A percentile compares a stretch with the other conserved stretches of the same genome.
Conservation (phyloP, 2,888 invertebrate species). For the Lochmaea crataegi region DNA sequence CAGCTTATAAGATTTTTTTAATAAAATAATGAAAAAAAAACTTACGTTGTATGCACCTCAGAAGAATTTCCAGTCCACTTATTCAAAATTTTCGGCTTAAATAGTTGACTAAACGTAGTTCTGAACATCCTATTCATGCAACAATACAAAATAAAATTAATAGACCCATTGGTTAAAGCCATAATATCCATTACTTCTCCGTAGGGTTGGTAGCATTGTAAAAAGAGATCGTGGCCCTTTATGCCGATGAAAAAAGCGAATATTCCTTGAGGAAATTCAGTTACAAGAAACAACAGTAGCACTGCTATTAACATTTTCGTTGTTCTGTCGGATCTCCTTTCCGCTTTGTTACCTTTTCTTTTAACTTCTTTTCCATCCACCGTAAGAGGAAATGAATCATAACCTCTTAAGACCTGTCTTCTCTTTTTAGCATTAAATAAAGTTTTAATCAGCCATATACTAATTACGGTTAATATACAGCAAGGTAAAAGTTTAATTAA, state of each 20-base stretch:
- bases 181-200: conserved; percentile 91
- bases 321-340: conserved; percentile 85
- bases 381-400: conserved; percentile 69
- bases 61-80: conserved; percentile 72
- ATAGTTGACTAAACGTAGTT: conserved; percentile 78
- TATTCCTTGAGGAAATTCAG: conserved; percentile 83
- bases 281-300: conserved; percentile 84
- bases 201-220: conserved; percentile 81
- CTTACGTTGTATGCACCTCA: conserved; percentile 75
- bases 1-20: not conserved
- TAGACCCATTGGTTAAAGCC: conserved; percentile 90
- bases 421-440: conserved; percentile 81
- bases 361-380: conserved; percentile 43
- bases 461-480: conserved; percentile 79
- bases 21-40: conserved; percentile 48
- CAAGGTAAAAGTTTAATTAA: conserved; percentile 86
- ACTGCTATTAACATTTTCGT: conserved; percentile 91
- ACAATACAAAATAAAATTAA: conserved; percentile 94
- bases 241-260: conserved; percentile 74
- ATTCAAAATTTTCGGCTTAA: conserved; percentile 73
- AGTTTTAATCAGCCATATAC: conserved; percentile 77
- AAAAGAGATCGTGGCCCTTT: conserved; percentile 78
- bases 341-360: conserved; percentile 68
- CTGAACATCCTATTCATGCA: conserved; percentile 95
- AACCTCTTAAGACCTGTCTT: conserved; percentile 76